These are phyloP conservation scores for Excalfactoria chinensis DNA, from an alignment of 2,113 vertebrate genomes.

Conservation along the genomic window DNA sequence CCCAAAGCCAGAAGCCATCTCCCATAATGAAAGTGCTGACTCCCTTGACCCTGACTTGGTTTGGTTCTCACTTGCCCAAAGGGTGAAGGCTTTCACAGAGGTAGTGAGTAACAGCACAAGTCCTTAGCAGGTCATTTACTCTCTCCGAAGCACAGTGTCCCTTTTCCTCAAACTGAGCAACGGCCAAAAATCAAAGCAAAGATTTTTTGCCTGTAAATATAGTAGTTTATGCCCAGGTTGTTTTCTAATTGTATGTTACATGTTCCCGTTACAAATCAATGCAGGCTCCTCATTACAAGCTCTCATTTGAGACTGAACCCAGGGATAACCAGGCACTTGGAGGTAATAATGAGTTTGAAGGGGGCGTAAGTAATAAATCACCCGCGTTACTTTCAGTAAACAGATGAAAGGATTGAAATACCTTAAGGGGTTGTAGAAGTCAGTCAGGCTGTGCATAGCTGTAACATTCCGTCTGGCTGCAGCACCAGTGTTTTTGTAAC, in stretches of 20 bases:
- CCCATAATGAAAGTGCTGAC: background rate
- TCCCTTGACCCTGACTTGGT: background rate
- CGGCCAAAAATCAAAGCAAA: background rate
- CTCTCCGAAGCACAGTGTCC: background rate
- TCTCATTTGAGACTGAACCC: constrained; percentile 11
- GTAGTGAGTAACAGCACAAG: background rate
- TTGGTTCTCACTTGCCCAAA: background rate
- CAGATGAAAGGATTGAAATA: constrained; percentile 28
- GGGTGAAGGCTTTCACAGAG: background rate
- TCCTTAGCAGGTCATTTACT: background rate
- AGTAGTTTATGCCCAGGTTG: background rate
- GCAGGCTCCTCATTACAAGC: background rate
- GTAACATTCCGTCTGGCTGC: background rate
- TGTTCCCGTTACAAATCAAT: background rate
- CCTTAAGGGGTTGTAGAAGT: background rate
- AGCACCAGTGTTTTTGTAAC: background rate
- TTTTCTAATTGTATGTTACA: background rate
- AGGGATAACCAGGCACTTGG: constrained; percentile 6
- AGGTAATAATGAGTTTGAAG: constrained; percentile 32
- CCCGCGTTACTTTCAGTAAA: constrained; percentile 17
- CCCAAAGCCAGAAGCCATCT: background rate
- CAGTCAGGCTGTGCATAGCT: background rate
- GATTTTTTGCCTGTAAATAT: background rate
- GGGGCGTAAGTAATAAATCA: constrained; percentile 15
- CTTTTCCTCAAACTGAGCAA: background rate